phyloP scores from a whole-genome alignment of 2,113 vertebrate genomes.

The Prunella fulvescens region DNA sequence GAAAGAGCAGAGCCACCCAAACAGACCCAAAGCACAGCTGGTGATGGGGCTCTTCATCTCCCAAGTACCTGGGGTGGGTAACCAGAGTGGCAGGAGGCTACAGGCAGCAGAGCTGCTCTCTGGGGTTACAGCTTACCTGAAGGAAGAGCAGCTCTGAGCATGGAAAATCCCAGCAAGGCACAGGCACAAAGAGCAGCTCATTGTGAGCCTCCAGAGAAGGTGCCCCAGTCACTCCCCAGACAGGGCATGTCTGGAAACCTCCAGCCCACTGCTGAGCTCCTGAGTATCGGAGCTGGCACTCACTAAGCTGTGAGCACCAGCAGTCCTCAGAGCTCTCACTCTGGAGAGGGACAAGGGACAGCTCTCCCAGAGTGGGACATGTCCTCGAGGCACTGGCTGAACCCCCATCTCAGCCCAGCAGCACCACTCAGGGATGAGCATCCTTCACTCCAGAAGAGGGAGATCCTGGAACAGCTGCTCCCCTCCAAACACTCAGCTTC shows the following conservation, averaged over 20 bases:
- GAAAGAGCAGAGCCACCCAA: background rate
- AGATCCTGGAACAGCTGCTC: background rate
- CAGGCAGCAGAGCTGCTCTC: background rate
- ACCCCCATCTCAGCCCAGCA: accelerated
- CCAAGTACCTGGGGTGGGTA: background rate
- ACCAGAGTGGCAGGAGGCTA: background rate
- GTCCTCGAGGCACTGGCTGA: accelerated
- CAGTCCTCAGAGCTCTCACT: background rate
- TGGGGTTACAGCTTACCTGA: background rate
- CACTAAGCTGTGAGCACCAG: background rate
- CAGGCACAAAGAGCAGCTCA: background rate
- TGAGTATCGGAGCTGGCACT: background rate
- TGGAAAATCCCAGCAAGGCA: background rate
- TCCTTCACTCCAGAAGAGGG: background rate
- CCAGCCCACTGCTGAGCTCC: background rate
- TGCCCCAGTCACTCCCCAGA: background rate
- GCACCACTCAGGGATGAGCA: background rate
- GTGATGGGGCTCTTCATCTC: background rate
- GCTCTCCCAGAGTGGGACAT: accelerated
- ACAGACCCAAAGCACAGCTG: background rate
- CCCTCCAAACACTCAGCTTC: background rate
- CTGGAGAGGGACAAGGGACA: background rate
- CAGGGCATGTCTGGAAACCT: background rate
- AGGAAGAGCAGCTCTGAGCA: background rate
- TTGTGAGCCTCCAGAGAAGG: background rate